Conservation (phyloP, 2,888 invertebrate genomes). For the Ellobium chinense region DNA sequence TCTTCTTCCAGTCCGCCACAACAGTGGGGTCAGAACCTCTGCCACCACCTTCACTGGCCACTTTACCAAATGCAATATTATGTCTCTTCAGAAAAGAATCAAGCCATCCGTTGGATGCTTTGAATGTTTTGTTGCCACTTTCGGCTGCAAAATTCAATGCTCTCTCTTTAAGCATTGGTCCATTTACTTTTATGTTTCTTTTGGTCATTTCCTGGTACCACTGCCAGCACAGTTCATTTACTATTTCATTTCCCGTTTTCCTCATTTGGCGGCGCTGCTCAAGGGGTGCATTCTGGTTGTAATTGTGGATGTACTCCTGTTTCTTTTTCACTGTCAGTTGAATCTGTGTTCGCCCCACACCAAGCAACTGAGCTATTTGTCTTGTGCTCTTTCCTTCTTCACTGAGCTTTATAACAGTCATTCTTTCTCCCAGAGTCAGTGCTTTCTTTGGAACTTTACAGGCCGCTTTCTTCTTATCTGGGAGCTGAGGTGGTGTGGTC, state of each 20-base stretch:
- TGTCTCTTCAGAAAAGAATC: slow-evolving; percentile 5
- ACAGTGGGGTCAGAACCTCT: not conserved
- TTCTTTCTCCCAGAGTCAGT: slow-evolving; percentile 10
- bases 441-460: slow-evolving; percentile 2
- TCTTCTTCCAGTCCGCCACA: slow-evolving; percentile 8
- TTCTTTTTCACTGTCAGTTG: slow-evolving; percentile 7
- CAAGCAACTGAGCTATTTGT: not conserved
- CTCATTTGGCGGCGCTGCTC: slow-evolving; percentile 3
- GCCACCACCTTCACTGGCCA: not conserved
- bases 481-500: not conserved
- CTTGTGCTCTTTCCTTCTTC: slow-evolving; percentile 7
- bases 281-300: slow-evolving; percentile 3
- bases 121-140: not conserved
- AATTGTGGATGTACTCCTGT: not conserved
- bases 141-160: slow-evolving; percentile 9
- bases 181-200: not conserved
- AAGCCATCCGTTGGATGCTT: slow-evolving; percentile 11
- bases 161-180: slow-evolving; percentile 20
- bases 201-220: slow-evolving; percentile 4
- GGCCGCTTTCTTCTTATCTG: not conserved
- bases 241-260: slow-evolving; percentile 1
- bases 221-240: slow-evolving; percentile 6
- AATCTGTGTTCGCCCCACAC: slow-evolving; percentile 10
- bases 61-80: slow-evolving; percentile 3
- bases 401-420: not conserved